phyloP scores from a whole-genome alignment of 2,113 vertebrate species.

The Seriola aureovittata region DNA sequence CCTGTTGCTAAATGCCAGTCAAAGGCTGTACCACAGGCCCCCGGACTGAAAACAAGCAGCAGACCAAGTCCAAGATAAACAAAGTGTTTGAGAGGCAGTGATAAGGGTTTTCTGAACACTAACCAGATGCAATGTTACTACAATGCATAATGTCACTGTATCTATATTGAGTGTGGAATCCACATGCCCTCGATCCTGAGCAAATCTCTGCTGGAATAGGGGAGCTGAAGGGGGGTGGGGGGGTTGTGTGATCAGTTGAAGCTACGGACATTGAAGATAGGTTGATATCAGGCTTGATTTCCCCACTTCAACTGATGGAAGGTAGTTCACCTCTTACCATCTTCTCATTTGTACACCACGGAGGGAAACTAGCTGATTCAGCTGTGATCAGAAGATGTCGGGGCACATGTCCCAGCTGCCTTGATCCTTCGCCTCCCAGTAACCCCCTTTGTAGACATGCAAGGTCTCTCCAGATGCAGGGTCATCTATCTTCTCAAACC shows the following conservation, averaged over 20 bases:
- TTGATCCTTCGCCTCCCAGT: conserved; percentile 93
- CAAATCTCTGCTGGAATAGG: conserved; percentile 33
- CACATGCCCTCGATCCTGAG: conserved; percentile 44
- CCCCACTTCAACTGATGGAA: background rate
- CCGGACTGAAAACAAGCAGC: background rate
- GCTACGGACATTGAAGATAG: background rate
- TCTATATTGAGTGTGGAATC: conserved; percentile 21
- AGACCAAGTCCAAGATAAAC: conserved; percentile 12
- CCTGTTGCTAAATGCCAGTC: conserved; percentile 2
- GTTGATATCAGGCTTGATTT: conserved; percentile 19
- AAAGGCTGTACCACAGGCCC: conserved; percentile 15
- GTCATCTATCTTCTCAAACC: conserved; percentile 93
- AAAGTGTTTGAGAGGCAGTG: conserved; percentile 49
- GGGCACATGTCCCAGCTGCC: conserved; percentile 91
- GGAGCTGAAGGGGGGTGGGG: background rate
- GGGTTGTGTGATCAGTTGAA: background rate
- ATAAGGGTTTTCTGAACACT: conserved; percentile 25
- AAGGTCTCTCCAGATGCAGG: conserved; percentile 88
- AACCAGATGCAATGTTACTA: conserved; percentile 23
- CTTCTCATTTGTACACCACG: conserved; percentile 19
- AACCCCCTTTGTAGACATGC: conserved; percentile 94
- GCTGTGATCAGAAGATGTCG: conserved; percentile 88
- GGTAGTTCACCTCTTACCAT: background rate
- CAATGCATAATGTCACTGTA: conserved; percentile 18
- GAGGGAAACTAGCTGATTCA: background rate